Evolutionary conservation across 2,797 vertebrate genomes (phyloP).

Genomic region (Arnoldichthys spilopterus): DNA sequence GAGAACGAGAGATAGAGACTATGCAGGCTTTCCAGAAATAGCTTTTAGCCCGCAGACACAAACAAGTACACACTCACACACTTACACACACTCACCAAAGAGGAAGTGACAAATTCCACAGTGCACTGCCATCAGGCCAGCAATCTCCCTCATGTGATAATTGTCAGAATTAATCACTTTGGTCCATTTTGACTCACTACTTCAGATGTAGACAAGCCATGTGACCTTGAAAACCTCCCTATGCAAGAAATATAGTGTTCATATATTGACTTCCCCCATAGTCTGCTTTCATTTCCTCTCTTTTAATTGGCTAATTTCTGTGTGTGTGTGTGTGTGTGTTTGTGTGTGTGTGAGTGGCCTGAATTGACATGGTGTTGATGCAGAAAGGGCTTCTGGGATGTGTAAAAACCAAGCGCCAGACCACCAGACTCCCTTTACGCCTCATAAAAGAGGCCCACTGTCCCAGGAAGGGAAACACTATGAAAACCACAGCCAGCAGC

Average conservation of each 20-base stretch:
- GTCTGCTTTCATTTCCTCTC: slow-evolving; percentile 30
- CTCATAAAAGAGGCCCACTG: slow-evolving; percentile 44
- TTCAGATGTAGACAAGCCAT: slow-evolving; percentile 45
- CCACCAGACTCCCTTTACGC: slow-evolving; percentile 38
- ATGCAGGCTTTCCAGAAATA: slow-evolving; percentile 56
- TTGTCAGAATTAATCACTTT: slow-evolving; percentile 65
- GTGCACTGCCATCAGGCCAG: slow-evolving; percentile 56
- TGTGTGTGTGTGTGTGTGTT: slow-evolving; percentile 3
- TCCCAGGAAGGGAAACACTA: slow-evolving; percentile 15
- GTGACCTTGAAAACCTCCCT: background rate
- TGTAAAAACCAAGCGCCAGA: slow-evolving; percentile 48
- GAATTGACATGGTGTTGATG: slow-evolving; percentile 45
- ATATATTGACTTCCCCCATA: slow-evolving; percentile 15
- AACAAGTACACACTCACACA: slow-evolving; percentile 14
- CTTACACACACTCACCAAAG: slow-evolving; percentile 37
- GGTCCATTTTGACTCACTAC: slow-evolving; percentile 57
- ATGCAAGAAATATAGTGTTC: slow-evolving; percentile 14
- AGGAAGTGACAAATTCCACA: slow-evolving; percentile 72
- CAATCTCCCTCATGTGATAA: slow-evolving; percentile 63
- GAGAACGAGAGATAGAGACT: background rate
- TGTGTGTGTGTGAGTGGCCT: background rate
- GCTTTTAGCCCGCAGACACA: slow-evolving; percentile 53
- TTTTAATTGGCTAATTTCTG: slow-evolving; percentile 16
- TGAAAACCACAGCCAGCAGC: background rate
- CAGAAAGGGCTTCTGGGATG: slow-evolving; percentile 50